Evolutionary conservation across 92 coral and sea anemone genomes (phyloP).

Genomic region (Porites rus): DNA sequence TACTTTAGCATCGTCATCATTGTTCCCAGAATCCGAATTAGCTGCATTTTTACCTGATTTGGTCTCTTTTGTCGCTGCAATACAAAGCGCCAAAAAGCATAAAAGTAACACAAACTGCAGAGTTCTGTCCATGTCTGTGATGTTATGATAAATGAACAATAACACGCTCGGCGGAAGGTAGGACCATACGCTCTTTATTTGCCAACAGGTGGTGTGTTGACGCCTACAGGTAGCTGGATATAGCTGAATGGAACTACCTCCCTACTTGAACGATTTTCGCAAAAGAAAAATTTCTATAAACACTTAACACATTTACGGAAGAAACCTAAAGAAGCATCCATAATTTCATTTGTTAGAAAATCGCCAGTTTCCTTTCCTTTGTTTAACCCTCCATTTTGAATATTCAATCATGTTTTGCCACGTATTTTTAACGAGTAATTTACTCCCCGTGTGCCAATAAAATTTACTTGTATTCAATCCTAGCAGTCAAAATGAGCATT

Average conservation of each 20-base stretch:
- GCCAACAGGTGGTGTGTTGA: slow-evolving; percentile 30
- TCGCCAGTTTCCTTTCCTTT: too few relatives aligned
- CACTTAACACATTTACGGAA: not conserved
- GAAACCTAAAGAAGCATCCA: too few relatives aligned
- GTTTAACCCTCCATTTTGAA: too few relatives aligned
- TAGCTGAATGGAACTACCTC: slow-evolving; percentile 8
- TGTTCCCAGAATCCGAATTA: slow-evolving; percentile 53
- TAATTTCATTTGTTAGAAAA: not conserved
- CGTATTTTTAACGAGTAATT: too few relatives aligned
- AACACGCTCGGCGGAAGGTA: not conserved
- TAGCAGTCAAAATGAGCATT: too few relatives aligned
- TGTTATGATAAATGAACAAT: slow-evolving; percentile 44
- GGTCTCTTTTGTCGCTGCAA: slow-evolving; percentile 35
- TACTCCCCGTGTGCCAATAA: too few relatives aligned
- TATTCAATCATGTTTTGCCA: too few relatives aligned
- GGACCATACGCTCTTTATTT: slow-evolving; percentile 8
- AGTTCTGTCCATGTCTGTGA: slow-evolving; percentile 41
- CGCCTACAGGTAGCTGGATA: slow-evolving; percentile 16
- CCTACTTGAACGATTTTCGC: not conserved
- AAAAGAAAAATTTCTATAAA: not conserved
- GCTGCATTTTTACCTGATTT: slow-evolving; percentile 21
- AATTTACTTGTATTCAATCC: too few relatives aligned
- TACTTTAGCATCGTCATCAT: slow-evolving; percentile 74
- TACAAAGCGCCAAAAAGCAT: slow-evolving; percentile 47
- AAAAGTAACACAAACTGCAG: slow-evolving; percentile 41